Base-by-base conservation (phyloP, 2,888 invertebrate species). In the Hartigia nigra region DNA sequence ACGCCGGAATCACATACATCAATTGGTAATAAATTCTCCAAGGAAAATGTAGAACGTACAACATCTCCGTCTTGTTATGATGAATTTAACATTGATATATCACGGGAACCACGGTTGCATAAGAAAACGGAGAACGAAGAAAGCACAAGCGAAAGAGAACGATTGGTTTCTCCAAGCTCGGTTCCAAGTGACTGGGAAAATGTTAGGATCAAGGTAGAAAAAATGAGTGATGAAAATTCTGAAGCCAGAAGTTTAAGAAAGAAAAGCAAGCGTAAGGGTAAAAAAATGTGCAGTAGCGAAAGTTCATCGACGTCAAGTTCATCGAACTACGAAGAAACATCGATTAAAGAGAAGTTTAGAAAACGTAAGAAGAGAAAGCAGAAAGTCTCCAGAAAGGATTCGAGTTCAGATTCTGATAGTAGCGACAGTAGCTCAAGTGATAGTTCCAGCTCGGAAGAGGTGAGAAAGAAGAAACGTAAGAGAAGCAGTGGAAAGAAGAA, bases 121-220 rank as follows among this genome's bases (percentile, higher is more conserved):
- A 31, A 34, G 34, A 72, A 32, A 32, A 31, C 12, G 72, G 72
- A 72, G 72, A 72, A 72, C 5, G 72, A 72, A 34, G 31, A 31
- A 34, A 34, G 72, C 72, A 32, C 72, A 31, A 72, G 34, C 32
- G 72, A 14, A 31, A 34, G 14, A 5, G 72, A 72, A 23, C 32
- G 76, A 74, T 80, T 14, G 78, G 79, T 77, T 12, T 69, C 87
- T 32, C 88, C 89, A n/a, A 82, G 80, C 70, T 87, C 88, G 1
- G 83, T 90, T 76, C 88, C 89, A 0, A 88, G 86, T 31, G 90
- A 90, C 74, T 90, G 90, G 90, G 88, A 90, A 77, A 89, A 89
- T 12, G 87, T 89, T 12, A 83, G 83, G 31, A 88, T 90, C 31
- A 91, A 91, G 80, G 86, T 86, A 1, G 91, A 91, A 76, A 86